Evolutionary conservation across 2,888 invertebrate genomes (phyloP), one percentile per base, ranked within the genome.

Genomic region (Leptura quadrifasciata): DNA sequence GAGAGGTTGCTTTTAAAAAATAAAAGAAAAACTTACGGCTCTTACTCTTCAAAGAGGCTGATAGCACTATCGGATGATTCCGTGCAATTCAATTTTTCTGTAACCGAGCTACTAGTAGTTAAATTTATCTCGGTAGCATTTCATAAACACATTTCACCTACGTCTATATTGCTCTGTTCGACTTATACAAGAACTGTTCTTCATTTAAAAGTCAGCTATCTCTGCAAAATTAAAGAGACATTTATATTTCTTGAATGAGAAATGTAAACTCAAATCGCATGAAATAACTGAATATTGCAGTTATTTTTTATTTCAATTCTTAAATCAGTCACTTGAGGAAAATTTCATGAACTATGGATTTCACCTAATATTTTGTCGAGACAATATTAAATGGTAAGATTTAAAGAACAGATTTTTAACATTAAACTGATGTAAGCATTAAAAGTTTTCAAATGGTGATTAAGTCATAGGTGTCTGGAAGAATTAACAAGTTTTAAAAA

Each of bases 1-100:
- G 15, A 39, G 39, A 39, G 39, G 39, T n/a, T 47, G 47, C 47
- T 47, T 47, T 47, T n/a, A 47, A 47, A 47, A 47, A n/a, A 47
- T 47, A 47, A 47, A 47, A 47, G 12, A 39, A 39, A 15, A 39
- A 47, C 47, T 5, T 5, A n/a, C 47, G 5, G 47, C n/a, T 47
- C n/a, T n/a, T 47, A 47, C 47, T 15, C n/a, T 47, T n/a, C 47
- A 47, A 47, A 47, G 15, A 47, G n/a, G n/a, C 47, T 47, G 47
- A 47, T 15, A n/a, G 2, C 2, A n/a, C n/a, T 15, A 3, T n/a
- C 15, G 47, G n/a, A 47, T 39, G 39, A 12, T 39, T 39, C 39
- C 12, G 12, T 39, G 39, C 12, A 9, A 6, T 39, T 9, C 39
- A 39, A 39, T 39, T 39, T 39, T 15, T 31, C 27, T 31, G 8